phyloP scores from a whole-genome alignment of 2,888 invertebrate species.

The Chymomyza amoena region DNA sequence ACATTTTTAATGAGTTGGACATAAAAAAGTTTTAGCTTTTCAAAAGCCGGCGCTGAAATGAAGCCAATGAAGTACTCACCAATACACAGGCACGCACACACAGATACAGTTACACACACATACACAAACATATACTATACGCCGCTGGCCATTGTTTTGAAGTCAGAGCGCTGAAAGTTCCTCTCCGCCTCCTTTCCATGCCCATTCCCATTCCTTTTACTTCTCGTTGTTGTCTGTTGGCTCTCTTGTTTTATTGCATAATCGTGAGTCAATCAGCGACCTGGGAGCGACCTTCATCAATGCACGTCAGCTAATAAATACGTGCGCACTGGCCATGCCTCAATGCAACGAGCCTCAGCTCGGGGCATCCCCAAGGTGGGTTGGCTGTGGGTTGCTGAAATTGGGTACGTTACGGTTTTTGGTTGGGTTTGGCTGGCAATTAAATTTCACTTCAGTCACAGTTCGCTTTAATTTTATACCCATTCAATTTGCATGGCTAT shows the following conservation, averaged over 20 bases:
- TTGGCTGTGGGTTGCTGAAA: not conserved
- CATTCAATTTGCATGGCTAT: conserved; percentile 39
- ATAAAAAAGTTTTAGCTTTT: conserved; percentile 71
- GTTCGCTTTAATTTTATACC: conserved; percentile 55
- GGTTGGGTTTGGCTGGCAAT: conserved; percentile 31
- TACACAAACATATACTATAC: not conserved
- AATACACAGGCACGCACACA: conserved; percentile 15
- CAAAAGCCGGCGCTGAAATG: conserved; percentile 61
- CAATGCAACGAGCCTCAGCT: not conserved
- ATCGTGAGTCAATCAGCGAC: conserved; percentile 74
- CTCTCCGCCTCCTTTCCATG: not conserved
- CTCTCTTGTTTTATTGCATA: conserved; percentile 72
- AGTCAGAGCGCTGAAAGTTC: not conserved
- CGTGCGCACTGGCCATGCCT: conserved; percentile 43
- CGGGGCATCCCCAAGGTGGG: not conserved
- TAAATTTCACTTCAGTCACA: conserved; percentile 51
- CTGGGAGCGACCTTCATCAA: conserved; percentile 58
- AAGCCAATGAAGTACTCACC: conserved; percentile 52
- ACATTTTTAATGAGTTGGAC: conserved; percentile 73
- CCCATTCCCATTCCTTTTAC: conserved; percentile 20
- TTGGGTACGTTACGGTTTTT: not conserved
- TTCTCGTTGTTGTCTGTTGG: conserved; percentile 28
- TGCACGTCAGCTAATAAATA: conserved; percentile 71
- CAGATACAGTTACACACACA: not conserved
- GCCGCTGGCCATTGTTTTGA: conserved; percentile 5